Percentiles rank a stretch among this genome's conserved stretches.
Conservation (phyloP, 2,888 invertebrate genomes). For the Clitarchus hookeri region DNA sequence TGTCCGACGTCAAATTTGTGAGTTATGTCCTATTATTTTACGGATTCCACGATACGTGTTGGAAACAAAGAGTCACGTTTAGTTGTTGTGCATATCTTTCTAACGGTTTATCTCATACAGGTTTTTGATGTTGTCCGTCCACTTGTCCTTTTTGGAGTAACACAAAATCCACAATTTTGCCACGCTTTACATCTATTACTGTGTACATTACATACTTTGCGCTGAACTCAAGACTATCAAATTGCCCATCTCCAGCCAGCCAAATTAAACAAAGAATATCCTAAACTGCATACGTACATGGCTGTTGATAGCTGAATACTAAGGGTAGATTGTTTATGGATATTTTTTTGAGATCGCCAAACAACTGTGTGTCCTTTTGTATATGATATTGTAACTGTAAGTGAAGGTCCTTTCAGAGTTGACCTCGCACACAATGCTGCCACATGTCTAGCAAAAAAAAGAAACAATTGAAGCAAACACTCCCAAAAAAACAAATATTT, state of each 20-base stretch:
- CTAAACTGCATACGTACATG: conserved; percentile 16
- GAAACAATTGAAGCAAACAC: no score
- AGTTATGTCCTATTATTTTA: neutral
- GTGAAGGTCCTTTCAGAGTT: no score
- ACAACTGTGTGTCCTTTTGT: neutral
- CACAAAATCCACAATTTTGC: conserved; percentile 10
- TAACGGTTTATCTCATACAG: conserved; percentile 4
- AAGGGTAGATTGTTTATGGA: neutral
- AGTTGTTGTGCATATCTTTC: neutral
- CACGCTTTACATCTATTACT: conserved; percentile 17
- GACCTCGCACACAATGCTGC: no score
- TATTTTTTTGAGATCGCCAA: neutral
- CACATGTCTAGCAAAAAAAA: no score
- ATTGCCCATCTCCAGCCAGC: conserved; percentile 20
- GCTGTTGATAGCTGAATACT: neutral
- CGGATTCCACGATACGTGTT: neutral
- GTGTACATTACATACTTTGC: conserved; percentile 23
- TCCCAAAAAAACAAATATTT: no score
- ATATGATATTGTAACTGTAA: neutral
- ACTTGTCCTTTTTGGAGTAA: conserved; percentile 23
- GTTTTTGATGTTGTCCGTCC: conserved; percentile 5
- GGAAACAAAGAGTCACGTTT: conserved; percentile 16
- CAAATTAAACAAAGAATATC: conserved; percentile 24
- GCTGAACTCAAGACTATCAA: neutral
- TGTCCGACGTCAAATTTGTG: conserved; percentile 21